Percentiles rank a stretch among this genome's conserved stretches.
Evolutionary conservation across 1,140 invertebrate genomes (phyloP).

Genomic region (Sycophila sp.): DNA sequence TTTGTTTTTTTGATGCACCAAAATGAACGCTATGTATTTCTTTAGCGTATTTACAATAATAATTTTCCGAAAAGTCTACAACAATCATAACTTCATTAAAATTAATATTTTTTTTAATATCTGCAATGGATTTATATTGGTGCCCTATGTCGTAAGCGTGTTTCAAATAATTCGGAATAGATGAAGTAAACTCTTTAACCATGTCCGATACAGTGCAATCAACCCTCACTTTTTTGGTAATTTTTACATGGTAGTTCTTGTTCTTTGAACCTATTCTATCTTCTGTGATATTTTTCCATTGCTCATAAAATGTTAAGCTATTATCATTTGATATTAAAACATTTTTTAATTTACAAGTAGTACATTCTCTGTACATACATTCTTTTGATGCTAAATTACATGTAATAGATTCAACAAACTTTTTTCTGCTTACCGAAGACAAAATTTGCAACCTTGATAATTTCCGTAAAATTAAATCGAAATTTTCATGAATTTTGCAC

Average conservation of each 20-base stretch:
- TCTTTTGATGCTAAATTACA: background rate
- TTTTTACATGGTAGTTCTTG: slow-evolving; percentile 9
- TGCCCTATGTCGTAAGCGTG: slow-evolving; percentile 38
- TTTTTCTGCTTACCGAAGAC: background rate
- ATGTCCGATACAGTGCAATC: slow-evolving; percentile 6
- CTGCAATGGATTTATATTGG: slow-evolving; percentile 45
- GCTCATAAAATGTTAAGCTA: background rate
- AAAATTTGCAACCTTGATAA: background rate
- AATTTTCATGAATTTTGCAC: slow-evolving; percentile 22
- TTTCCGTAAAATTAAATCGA: slow-evolving; percentile 5
- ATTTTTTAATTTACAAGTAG: background rate
- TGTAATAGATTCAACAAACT: background rate
- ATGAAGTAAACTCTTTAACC: background rate
- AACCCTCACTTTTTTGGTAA: slow-evolving; percentile 16
- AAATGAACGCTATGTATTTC: slow-evolving; percentile 56
- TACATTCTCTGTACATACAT: slow-evolving; percentile 14
- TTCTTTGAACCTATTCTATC: slow-evolving; percentile 24
- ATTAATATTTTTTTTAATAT: slow-evolving; percentile 50
- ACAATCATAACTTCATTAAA: slow-evolving; percentile 49
- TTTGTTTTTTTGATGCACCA: slow-evolving; percentile 48
- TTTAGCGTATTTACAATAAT: slow-evolving; percentile 48
- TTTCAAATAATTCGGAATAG: slow-evolving; percentile 11
- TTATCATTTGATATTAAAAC: background rate
- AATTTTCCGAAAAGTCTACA: slow-evolving; percentile 58
- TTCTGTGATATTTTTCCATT: slow-evolving; percentile 2